Evolutionary conservation across 1,140 invertebrate species (phyloP).

Genomic region (Procambarus clarkii): DNA sequence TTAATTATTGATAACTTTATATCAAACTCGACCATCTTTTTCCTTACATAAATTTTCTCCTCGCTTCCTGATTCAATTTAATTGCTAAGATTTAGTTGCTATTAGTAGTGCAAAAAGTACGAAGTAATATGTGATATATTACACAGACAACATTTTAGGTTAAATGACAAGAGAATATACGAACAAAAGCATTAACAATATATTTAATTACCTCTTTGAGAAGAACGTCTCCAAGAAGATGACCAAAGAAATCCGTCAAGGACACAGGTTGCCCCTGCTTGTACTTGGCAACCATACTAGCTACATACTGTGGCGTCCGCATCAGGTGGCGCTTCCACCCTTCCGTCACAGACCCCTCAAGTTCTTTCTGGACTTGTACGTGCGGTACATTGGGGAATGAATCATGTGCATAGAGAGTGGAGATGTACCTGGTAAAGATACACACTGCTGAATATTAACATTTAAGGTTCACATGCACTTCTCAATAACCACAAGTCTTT

Average conservation of each 20-base stretch:
- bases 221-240: conserved; percentile 77
- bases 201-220: conserved; percentile 75
- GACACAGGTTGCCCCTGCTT: conserved; percentile 77
- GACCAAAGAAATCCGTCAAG: conserved; percentile 79
- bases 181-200: background rate
- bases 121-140: no score
- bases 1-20: no score
- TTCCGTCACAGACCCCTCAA: conserved; percentile 76
- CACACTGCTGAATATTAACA: no score
- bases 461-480: no score
- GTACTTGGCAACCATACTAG: conserved; percentile 75
- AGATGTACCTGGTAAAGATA: conserved; percentile 62
- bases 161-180: no score
- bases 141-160: no score
- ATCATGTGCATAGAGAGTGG: conserved; percentile 75
- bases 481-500: no score
- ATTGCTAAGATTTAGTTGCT: no score
- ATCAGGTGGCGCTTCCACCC: conserved; percentile 74
- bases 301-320: conserved; percentile 75
- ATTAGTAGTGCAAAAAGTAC: no score
- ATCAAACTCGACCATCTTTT: no score
- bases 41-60: no score
- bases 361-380: conserved; percentile 75
- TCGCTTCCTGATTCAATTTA: no score
- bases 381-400: conserved; percentile 74